Conservation (phyloP, 2,113 vertebrate genomes). For the Numenius arquata region DNA sequence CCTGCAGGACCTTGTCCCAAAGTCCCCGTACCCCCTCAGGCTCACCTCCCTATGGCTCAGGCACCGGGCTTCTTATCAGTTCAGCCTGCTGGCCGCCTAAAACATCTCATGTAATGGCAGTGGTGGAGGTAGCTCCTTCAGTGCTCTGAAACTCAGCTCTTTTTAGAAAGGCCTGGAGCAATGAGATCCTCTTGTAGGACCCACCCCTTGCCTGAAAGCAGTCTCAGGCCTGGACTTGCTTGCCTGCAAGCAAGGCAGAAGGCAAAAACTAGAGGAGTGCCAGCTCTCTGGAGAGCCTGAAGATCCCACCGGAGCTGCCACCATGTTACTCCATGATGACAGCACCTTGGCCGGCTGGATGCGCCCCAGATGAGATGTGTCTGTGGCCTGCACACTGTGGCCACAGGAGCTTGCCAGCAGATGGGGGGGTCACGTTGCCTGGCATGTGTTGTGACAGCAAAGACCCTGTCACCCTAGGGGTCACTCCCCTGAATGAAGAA, state of each 20-base stretch:
- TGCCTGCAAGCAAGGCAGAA: neutral
- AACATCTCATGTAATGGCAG: neutral
- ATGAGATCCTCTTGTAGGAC: slow-evolving; percentile 7
- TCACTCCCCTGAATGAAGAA: neutral
- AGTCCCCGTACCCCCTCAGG: neutral
- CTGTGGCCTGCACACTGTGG: neutral
- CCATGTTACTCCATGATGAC: neutral
- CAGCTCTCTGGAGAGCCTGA: neutral
- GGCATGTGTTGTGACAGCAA: neutral
- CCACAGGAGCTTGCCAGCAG: neutral
- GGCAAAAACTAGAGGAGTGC: neutral
- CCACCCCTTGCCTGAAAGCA: slow-evolving; percentile 21
- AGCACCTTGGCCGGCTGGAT: neutral
- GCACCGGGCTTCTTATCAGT: neutral
- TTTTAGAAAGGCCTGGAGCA: slow-evolving; percentile 30
- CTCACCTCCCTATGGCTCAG: neutral
- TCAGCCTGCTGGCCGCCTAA: neutral
- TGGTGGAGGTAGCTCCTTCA: neutral
- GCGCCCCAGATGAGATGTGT: neutral
- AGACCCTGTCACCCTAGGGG: accelerated
- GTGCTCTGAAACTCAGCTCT: neutral
- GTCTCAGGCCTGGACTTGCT: slow-evolving; percentile 46
- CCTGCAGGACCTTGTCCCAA: neutral
- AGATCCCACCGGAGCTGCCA: neutral
- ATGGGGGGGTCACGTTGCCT: neutral